Conservation (phyloP, 2,888 invertebrate genomes). For the Cremastinae sp. region DNA sequence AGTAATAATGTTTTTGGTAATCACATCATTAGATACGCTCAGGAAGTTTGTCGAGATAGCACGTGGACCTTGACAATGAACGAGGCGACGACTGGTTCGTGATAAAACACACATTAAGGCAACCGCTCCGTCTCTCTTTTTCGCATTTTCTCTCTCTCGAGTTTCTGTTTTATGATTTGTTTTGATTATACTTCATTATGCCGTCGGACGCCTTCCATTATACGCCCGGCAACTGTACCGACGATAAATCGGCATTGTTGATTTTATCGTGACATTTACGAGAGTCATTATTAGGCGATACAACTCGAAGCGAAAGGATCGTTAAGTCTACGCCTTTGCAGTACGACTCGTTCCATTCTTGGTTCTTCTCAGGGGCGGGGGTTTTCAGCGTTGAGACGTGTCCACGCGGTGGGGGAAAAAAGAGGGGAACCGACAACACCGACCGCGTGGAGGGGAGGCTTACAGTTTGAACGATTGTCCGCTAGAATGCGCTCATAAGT, state of each 20-base stretch:
- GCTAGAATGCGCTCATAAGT: constrained; percentile 76
- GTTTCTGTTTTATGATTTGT: constrained; percentile 77
- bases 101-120: constrained; percentile 41
- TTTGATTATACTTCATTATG: constrained; percentile 79
- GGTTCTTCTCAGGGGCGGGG: constrained; percentile 68
- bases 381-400: constrained; percentile 9
- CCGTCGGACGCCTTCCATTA: constrained; percentile 76
- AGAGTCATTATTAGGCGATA: constrained; percentile 79
- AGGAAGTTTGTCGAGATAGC: constrained; percentile 10
- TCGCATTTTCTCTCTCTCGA: constrained; percentile 24
- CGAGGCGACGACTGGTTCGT: constrained; percentile 34
- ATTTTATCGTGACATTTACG: constrained; percentile 80
- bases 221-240: constrained; percentile 70
- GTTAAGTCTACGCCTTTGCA: constrained; percentile 78
- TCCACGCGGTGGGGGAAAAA: constrained; percentile 13
- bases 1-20: too few species aligned
- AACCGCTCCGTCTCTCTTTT: constrained; percentile 26
- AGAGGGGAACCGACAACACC: constrained; percentile 6
- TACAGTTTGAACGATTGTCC: constrained; percentile 74
- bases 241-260: constrained; percentile 78
- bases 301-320: constrained; percentile 72
- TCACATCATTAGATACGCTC: neutral
- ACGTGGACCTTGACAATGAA: constrained; percentile 54
- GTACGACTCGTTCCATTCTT: constrained; percentile 67
- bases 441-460: constrained; percentile 72